Evolutionary conservation across 1,140 invertebrate species (phyloP), one percentile per base, ranked within the genome.

Genomic region (Lordiphosa clarofinis): DNA sequence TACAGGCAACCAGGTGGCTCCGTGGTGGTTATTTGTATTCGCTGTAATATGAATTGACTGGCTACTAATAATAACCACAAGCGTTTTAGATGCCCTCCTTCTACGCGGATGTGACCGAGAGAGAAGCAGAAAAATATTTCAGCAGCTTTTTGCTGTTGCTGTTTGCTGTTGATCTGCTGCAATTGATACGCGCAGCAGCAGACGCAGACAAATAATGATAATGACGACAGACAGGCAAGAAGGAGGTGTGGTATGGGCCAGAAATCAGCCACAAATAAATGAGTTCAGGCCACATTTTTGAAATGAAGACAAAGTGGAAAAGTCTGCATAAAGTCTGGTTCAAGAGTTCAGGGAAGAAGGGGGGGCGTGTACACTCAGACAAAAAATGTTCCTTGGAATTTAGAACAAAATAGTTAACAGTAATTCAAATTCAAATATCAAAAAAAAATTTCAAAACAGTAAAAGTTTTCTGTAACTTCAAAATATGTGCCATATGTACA

Each of bases 251-350:
- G 63, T 79, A 48, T 46, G 57, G 81, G 70, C 58, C 78, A 82
- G 78, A 78, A 84, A 84, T 84, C 78, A 84, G 79, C 81, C 73
- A 84, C 69, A 86, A 84, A 84, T 86, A 84, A 84, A 84, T 84
- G 78, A 86, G 73, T 84, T 78, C 78, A 84, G 73, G 78, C 78
- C 63, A 61, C 69, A 56, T 52, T 73, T 73, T 86, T 84, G 78
- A 84, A 84, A 84, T 84, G 79, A 84, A 84, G 78, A 84, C 69
- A 84, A 84, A 84, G 69, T 78, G 69, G 48, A 31, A 11, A n/a
- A 28, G 54, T 61, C 73, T 71, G 73, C 43, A 0, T 36, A 42
- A 31, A 37, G 73, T 73, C 68, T 78, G 59, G 70, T 61, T 79
- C 56, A 81, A 65, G 56, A 58, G 74, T 73, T 73, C 59, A n/a